Base-by-base conservation (phyloP, 1,140 invertebrate species). In the Drosophila eugracilis region DNA sequence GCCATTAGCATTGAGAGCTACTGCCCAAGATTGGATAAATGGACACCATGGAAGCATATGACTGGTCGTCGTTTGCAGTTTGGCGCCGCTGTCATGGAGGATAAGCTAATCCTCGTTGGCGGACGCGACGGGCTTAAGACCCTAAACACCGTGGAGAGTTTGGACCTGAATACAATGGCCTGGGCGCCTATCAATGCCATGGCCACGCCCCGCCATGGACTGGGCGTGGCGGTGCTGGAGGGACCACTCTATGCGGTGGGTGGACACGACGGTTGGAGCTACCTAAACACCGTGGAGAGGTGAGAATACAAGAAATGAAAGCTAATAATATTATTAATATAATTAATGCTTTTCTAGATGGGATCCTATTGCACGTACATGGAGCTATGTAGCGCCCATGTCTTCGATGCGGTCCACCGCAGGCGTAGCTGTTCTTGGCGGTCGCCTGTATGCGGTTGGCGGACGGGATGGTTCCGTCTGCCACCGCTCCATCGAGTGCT, bases 241-340 rank as follows among this genome's bases (percentile, higher is more conserved):
- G 96, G 97, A 0, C 97, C 97, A 1, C 93, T 99, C 41, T 99
- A 99, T 93, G 97, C 97, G 5, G 97, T 99, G 6, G 98, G 97
- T 22, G 98, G 97, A 12, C 97, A 99, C 90, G 98, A 99, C 92
- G 96, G 97, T 28, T 98, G 97, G 97, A 97, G 97, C 79, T 99
- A 98, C 91, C 92, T 98, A 9, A 97, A 97, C 90, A 97, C 97
- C 4, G 97, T 98, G 0, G 97, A 99, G 92, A 92, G 96, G 94
- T 94, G 78, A 66, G 41, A 17, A 5, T n/a, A 4, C 28, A 30
- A 32, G 3, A 4, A 32, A 32, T 32, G 3, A 12, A 32, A 12
- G 3, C 5, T 0, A 42, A 24, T 7, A 9, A 39, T 19, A n/a
- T n/a, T n/a, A n/a, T n/a, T n/a, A n/a, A n/a, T n/a, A n/a, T n/a